Base-by-base conservation (phyloP, 2,888 invertebrate species). In the Andrena bucephala region DNA sequence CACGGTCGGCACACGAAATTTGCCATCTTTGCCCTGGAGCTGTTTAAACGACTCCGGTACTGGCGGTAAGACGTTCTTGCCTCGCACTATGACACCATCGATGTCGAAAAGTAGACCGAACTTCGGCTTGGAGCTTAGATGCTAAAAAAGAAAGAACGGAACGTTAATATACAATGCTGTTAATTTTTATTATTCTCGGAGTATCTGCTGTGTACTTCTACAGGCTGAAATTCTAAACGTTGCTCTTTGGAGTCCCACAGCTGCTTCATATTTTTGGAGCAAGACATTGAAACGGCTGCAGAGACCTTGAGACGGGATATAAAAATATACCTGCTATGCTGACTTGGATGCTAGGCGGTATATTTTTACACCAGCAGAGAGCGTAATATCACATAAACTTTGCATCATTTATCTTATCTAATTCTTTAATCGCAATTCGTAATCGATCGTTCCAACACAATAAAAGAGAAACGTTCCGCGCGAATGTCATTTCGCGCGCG, bases 61-160 rank as follows among this genome's bases (percentile, higher is more conserved):
- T 20, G 95, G 94, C 13, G 96, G 96, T 60, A 96, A 91, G 7
- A 96, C 94, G 73, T 94, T 94, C 83, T 95, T 94, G 0, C 96
- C 96, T 68, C 96, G 93, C 2, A 96, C 95, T 88, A 96, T 95
- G 0, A 96, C 96, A 1, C 96, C 96, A 91, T 96, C 96, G 83
- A 96, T 96, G 90, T 96, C 96, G 90, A 96, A 96, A 52, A 96
- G 93, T 65, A 96, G 93, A n/a, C 96, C 96, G 93, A 96, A 96
- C 50, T 93, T 93, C 59, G 94, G 93, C 65, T 92, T 92, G 31
- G 81, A 82, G 77, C 91, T 91, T 62, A 92, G 60, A 79, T 90
- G 90, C 93, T 93, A 86, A 36, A 91, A 91, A 92, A 73, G 83
- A 77, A 42, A 16, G 7, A 67, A 20, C 2, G 2, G 66, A 33